phyloP scores from a whole-genome alignment of 2,888 invertebrate genomes.

The Podabrus alpinus region DNA sequence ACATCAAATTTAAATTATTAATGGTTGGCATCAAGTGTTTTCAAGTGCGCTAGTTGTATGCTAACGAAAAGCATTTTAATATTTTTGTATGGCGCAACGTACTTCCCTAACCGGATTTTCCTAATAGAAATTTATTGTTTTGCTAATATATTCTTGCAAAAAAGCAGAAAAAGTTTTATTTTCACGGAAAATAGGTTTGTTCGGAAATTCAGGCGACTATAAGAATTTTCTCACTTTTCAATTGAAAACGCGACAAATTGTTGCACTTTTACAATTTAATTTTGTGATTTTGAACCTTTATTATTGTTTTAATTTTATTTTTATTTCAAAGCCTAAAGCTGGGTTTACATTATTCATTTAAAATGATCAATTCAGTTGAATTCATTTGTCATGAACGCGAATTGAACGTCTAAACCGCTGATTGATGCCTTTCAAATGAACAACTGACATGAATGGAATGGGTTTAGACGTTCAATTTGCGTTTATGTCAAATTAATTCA shows the following conservation, averaged over 20 bases:
- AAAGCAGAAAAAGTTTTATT: background rate
- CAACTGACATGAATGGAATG: no score
- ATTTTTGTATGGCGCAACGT: constrained; percentile 6
- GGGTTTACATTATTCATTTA: no score
- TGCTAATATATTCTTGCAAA: background rate
- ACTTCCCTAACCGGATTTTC: constrained; percentile 1
- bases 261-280: background rate
- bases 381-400: no score
- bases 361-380: no score
- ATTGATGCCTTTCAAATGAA: no score
- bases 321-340: no score
- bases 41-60: background rate
- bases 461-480: no score
- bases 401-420: no score
- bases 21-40: background rate
- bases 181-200: background rate
- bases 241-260: background rate
- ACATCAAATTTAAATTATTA: constrained; percentile 2
- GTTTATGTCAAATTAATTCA: no score
- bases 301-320: no score
- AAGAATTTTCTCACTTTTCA: background rate
- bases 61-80: constrained; percentile 7
- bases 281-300: no score
- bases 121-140: constrained; percentile 15
- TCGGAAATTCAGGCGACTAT: background rate